Conservation (phyloP, 2,113 vertebrate species). For the Meriones unguiculatus region DNA sequence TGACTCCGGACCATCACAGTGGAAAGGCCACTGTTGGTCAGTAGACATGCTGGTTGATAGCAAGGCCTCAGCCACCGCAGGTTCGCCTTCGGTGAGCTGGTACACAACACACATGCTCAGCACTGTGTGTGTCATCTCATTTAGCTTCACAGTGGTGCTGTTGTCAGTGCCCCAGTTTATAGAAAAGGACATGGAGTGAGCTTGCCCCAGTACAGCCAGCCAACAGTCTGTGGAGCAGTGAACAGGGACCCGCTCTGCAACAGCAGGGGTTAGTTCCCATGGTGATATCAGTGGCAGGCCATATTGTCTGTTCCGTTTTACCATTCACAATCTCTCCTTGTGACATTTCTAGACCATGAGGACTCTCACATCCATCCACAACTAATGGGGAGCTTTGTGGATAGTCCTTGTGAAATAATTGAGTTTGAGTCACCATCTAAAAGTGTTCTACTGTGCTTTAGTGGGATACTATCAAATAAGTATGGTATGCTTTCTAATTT, state of each 20-base stretch:
- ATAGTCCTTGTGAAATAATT: not conserved
- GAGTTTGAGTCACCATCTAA: not conserved
- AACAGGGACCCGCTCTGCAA: not conserved
- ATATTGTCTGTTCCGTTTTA: not conserved
- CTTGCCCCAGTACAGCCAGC: not conserved
- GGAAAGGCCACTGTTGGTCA: not conserved
- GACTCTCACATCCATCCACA: not conserved
- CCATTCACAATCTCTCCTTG: not conserved
- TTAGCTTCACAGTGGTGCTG: not conserved
- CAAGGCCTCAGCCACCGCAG: not conserved
- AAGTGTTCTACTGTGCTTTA: not conserved
- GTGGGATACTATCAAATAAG: not conserved
- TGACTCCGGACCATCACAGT: not conserved
- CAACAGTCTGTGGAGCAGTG: not conserved
- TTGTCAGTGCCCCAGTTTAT: not conserved
- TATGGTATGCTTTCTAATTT: not conserved
- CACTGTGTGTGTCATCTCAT: not conserved
- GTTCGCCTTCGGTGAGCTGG: not conserved
- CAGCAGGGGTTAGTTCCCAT: not conserved
- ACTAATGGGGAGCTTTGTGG: not conserved
- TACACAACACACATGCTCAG: not conserved
- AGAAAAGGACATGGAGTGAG: not conserved
- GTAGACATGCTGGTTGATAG: not conserved
- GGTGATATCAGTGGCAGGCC: not conserved
- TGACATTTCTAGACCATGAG: not conserved